Conservation (phyloP, 2,888 invertebrate genomes). For the Pycnomerus fuliginosus region DNA sequence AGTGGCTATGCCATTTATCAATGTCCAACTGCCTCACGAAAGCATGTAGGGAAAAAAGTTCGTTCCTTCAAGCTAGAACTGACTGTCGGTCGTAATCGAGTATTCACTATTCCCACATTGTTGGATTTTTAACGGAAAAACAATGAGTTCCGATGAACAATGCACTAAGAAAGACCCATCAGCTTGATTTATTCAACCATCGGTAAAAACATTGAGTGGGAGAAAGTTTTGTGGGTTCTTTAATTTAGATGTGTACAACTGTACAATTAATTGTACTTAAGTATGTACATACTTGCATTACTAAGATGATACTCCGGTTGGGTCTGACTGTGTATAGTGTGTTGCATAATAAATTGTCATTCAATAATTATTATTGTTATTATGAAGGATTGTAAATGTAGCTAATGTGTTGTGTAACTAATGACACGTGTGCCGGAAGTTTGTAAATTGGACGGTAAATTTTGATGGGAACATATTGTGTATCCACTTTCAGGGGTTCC, state of each 20-base stretch:
- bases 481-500: too few species aligned
- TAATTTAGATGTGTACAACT: too few species aligned
- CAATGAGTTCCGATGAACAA: conserved; percentile 12
- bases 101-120: conserved; percentile 15
- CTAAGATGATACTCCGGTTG: too few species aligned
- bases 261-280: too few species aligned
- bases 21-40: conserved; percentile 27
- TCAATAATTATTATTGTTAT: too few species aligned
- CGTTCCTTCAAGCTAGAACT: conserved; percentile 17
- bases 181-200: conserved; percentile 18
- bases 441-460: conserved; percentile 13
- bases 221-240: too few species aligned
- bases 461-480: too few species aligned
- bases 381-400: too few species aligned
- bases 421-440: conserved; percentile 16
- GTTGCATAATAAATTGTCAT: too few species aligned
- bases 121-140: conserved; percentile 9
- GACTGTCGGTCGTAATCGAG: conserved; percentile 9
- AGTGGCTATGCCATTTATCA: conserved; percentile 29
- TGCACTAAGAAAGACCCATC: conserved; percentile 4
- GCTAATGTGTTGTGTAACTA: too few species aligned
- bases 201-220: conserved; percentile 18
- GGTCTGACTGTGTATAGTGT: too few species aligned
- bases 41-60: conserved; percentile 19
- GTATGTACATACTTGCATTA: too few species aligned